Conservation (phyloP, 53 echinoderm and acorn worm species). For the Stichopus horrens region DNA sequence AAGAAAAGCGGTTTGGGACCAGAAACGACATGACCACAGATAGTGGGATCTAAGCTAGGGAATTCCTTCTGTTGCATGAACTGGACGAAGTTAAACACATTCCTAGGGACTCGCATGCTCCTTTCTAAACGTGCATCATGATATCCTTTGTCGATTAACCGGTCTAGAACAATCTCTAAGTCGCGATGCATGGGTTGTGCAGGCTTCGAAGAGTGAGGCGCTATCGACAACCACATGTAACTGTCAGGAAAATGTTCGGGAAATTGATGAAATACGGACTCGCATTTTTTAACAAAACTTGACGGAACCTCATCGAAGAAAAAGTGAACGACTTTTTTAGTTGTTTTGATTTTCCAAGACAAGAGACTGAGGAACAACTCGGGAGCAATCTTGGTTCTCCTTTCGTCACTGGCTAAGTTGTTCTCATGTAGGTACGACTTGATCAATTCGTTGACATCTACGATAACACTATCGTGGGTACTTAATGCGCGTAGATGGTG, state of each 20-base stretch:
- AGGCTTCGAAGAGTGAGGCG: constrained; percentile 17
- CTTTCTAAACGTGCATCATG: background rate
- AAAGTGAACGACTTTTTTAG: background rate
- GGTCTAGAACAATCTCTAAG: background rate
- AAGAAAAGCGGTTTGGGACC: constrained; percentile 36
- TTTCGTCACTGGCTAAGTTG: background rate
- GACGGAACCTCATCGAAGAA: constrained; percentile 27
- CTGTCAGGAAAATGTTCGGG: background rate
- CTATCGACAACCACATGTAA: constrained; percentile 6
- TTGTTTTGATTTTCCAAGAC: background rate
- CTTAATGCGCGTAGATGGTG: background rate
- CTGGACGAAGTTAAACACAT: constrained; percentile 8
- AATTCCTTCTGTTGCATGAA: constrained; percentile 8
- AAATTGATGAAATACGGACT: background rate
- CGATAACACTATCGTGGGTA: background rate
- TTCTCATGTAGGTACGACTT: background rate
- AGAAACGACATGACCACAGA: constrained; percentile 10
- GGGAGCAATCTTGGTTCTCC: background rate
- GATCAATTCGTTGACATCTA: background rate
- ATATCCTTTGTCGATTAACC: background rate
- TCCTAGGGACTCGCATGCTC: constrained; percentile 22
- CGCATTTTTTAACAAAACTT: background rate
- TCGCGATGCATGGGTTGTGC: background rate
- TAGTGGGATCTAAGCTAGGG: background rate
- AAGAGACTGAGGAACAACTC: background rate